Conservation (phyloP, 2,888 invertebrate genomes). For the Lucinisca nassula region DNA sequence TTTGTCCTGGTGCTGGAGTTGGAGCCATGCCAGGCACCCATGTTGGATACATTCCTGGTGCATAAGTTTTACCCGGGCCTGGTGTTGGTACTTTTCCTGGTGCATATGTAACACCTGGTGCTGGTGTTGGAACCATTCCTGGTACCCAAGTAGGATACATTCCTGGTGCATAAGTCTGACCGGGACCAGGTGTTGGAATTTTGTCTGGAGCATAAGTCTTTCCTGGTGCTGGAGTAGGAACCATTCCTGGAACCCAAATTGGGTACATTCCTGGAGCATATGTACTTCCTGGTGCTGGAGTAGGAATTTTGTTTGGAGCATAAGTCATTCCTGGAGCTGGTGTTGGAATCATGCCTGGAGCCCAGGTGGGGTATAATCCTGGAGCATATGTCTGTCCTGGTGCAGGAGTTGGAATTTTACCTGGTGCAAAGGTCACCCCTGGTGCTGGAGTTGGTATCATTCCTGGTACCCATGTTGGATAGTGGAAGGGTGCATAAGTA, state of each 20-base stretch:
- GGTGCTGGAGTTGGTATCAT: slow-evolving; percentile 67
- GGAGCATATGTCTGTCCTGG: slow-evolving; percentile 57
- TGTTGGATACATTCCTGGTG: slow-evolving; percentile 60
- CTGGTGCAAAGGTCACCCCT: slow-evolving; percentile 68
- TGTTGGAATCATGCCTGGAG: slow-evolving; percentile 63
- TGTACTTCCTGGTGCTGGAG: slow-evolving; percentile 57
- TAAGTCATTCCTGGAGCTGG: slow-evolving; percentile 62
- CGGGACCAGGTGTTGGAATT: slow-evolving; percentile 68
- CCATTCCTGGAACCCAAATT: slow-evolving; percentile 63
- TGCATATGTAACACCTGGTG: slow-evolving; percentile 59
- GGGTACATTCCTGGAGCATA: slow-evolving; percentile 68
- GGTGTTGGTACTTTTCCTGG: slow-evolving; percentile 67
- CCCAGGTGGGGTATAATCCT: slow-evolving; percentile 56
- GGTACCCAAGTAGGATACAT: slow-evolving; percentile 66
- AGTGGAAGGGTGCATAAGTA: slow-evolving; percentile 67
- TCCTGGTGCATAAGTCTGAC: slow-evolving; percentile 67
- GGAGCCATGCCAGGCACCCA: slow-evolving; percentile 58
- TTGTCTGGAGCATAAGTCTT: slow-evolving; percentile 64
- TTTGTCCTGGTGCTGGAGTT: slow-evolving; percentile 61
- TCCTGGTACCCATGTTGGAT: slow-evolving; percentile 70
- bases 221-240: slow-evolving; percentile 66
- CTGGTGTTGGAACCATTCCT: slow-evolving; percentile 68
- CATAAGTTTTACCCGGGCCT: slow-evolving; percentile 61
- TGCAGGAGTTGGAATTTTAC: slow-evolving; percentile 58
- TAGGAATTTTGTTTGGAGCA: slow-evolving; percentile 59